phyloP scores from a whole-genome alignment of 2,888 invertebrate genomes.

The Phaonia tiefii region DNA sequence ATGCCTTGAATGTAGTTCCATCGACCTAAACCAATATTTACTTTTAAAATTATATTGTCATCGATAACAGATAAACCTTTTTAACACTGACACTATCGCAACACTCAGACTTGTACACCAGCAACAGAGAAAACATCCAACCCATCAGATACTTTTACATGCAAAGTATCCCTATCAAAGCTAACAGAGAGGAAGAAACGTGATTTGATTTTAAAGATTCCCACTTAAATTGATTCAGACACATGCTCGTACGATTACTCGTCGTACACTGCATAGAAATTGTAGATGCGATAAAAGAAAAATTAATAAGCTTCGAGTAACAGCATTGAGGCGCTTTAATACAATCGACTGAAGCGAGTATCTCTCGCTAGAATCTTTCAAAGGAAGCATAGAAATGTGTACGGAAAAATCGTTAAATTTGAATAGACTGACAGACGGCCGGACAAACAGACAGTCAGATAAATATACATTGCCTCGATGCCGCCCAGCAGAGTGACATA shows the following conservation, averaged over 20 bases:
- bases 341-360: background rate
- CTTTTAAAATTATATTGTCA: constrained; percentile 36
- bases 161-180: constrained; percentile 58
- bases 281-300: constrained; percentile 31
- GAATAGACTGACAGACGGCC: background rate
- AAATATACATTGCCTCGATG: too few relatives aligned
- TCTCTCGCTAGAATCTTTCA: too few relatives aligned
- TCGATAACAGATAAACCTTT: constrained; percentile 18
- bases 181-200: constrained; percentile 58
- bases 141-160: constrained; percentile 27
- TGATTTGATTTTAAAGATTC: constrained; percentile 64
- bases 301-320: constrained; percentile 31
- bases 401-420: too few relatives aligned
- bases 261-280: background rate
- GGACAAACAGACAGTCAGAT: background rate
- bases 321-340: background rate
- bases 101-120: constrained; percentile 26
- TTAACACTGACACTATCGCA: constrained; percentile 12
- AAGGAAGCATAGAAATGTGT: too few relatives aligned
- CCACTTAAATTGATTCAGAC: background rate
- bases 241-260: background rate
- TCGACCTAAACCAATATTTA: constrained; percentile 23
- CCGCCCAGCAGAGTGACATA: constrained; percentile 16
- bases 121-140: constrained; percentile 5
- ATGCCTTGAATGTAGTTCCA: too few relatives aligned